A percentile compares a stretch with the other conserved stretches of the same genome.
Conservation (phyloP, 2,113 vertebrate genomes). For the Zeus faber region DNA sequence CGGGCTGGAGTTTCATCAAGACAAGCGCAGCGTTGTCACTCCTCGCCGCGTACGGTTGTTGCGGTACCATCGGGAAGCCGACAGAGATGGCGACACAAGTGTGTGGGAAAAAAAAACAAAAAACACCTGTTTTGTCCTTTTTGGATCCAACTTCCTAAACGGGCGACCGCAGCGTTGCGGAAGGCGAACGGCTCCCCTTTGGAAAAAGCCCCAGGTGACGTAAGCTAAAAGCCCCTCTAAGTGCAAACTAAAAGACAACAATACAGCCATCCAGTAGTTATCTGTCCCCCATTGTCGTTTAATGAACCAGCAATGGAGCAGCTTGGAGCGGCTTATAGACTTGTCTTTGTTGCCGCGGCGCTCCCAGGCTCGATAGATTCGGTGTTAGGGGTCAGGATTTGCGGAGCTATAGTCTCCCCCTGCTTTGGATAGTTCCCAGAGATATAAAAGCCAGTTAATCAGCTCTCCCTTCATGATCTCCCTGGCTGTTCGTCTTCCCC, state of each 20-base stretch:
- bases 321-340: slow-evolving; percentile 69
- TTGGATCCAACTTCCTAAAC: no score
- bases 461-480: slow-evolving; percentile 68
- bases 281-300: slow-evolving; percentile 71
- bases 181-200: slow-evolving; percentile 34
- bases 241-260: slow-evolving; percentile 49
- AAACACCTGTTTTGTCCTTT: slow-evolving; percentile 39
- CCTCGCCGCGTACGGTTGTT: no score
- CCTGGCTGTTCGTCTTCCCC: slow-evolving; percentile 70
- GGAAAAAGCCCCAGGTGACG: slow-evolving; percentile 56
- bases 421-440: slow-evolving; percentile 69
- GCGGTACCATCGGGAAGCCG: no score
- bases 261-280: slow-evolving; percentile 52
- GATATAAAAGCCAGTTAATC: slow-evolving; percentile 70
- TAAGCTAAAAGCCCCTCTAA: slow-evolving; percentile 55
- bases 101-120: slow-evolving; percentile 5
- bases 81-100: background rate
- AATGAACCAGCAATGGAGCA: slow-evolving; percentile 72
- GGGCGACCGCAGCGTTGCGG: slow-evolving; percentile 1
- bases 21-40: no score
- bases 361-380: slow-evolving; percentile 47
- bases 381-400: slow-evolving; percentile 64
- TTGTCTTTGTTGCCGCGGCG: slow-evolving; percentile 57
- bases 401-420: slow-evolving; percentile 34
- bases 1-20: no score